A percentile compares a stretch with the other conserved stretches of the same genome.
phyloP scores from a whole-genome alignment of 2,888 invertebrate species.

The Lasioglossum oenotherae region DNA sequence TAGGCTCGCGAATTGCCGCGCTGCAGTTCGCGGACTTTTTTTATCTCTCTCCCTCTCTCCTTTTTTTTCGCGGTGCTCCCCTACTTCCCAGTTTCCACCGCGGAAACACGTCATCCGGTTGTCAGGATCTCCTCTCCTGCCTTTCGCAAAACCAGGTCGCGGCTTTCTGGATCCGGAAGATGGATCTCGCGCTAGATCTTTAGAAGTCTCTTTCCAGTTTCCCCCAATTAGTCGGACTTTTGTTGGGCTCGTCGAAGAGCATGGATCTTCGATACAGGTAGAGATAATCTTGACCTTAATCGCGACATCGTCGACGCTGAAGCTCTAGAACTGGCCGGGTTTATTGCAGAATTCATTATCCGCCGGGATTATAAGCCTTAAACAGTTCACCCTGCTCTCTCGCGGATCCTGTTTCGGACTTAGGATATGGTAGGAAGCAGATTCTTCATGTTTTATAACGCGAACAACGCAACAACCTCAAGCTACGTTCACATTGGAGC shows the following conservation, averaged over 20 bases:
- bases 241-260: slow-evolving; percentile 8
- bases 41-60: neutral
- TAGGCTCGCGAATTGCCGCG: slow-evolving; percentile 3
- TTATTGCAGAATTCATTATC: slow-evolving; percentile 42
- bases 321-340: slow-evolving; percentile 46
- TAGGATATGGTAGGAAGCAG: neutral
- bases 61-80: neutral
- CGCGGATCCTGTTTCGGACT: neutral
- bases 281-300: slow-evolving; percentile 60
- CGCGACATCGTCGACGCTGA: slow-evolving; percentile 43
- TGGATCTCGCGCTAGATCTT: slow-evolving; percentile 51
- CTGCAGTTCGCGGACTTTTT: neutral
- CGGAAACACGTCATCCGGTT: slow-evolving; percentile 57
- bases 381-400: neutral
- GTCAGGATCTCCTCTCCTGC: slow-evolving; percentile 19
- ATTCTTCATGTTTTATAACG: neutral
- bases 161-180: slow-evolving; percentile 25
- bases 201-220: slow-evolving; percentile 44
- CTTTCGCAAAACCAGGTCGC: slow-evolving; percentile 57
- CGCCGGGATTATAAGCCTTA: neutral
- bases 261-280: slow-evolving; percentile 7
- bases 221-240: slow-evolving; percentile 51
- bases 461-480: neutral
- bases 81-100: slow-evolving; percentile 12
- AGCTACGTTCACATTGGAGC: neutral